Conservation (phyloP, 2,113 vertebrate genomes). For the Cinclus mexicanus region DNA sequence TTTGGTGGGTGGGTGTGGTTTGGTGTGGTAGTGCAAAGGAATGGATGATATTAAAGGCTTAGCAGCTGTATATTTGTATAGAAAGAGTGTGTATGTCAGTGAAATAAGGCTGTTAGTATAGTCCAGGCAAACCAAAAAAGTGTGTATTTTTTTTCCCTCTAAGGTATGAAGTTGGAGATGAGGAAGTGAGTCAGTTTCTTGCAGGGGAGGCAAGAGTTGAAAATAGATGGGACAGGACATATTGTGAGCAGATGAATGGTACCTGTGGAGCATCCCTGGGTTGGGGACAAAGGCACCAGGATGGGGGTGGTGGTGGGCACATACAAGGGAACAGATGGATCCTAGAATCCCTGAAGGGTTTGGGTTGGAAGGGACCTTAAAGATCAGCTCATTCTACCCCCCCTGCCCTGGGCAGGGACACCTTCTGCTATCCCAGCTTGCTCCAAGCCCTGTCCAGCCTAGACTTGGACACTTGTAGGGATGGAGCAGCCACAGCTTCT, state of each 20-base stretch:
- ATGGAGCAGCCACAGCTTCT: background rate
- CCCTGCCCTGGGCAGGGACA: background rate
- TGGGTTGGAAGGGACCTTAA: background rate
- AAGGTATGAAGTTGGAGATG: background rate
- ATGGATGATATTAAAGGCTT: background rate
- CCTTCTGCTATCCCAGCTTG: background rate
- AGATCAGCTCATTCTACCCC: background rate
- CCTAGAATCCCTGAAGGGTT: background rate
- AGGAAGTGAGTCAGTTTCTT: slow-evolving; percentile 64
- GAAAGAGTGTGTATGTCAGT: background rate
- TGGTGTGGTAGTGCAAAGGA: background rate
- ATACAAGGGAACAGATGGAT: accelerated
- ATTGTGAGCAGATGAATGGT: background rate
- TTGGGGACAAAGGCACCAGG: background rate
- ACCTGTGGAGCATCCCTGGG: background rate
- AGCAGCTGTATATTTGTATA: background rate
- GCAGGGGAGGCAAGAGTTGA: slow-evolving; percentile 21
- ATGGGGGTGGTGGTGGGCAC: background rate
- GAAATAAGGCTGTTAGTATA: background rate
- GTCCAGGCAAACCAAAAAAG: background rate
- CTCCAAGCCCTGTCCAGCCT: background rate
- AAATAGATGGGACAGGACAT: background rate
- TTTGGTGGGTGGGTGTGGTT: slow-evolving; percentile 1
- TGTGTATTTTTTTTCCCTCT: background rate
- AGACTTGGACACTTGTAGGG: background rate